Evolutionary conservation across 92 coral and sea anemone genomes (phyloP).

Genomic region (Porites divaricata): DNA sequence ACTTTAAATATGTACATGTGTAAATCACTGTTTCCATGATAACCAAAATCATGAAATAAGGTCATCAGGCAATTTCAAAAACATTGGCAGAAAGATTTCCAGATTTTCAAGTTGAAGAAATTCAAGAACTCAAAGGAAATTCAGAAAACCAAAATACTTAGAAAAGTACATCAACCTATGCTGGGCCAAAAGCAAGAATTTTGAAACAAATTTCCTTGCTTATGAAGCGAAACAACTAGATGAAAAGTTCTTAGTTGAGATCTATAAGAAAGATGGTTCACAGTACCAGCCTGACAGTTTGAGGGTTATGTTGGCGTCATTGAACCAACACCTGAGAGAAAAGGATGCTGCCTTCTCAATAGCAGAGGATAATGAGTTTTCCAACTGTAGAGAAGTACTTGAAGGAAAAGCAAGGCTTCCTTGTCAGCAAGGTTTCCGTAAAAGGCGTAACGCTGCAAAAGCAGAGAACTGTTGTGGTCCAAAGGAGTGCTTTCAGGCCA

Average conservation of each 20-base stretch:
- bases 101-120: no score
- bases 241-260: conserved; percentile 35
- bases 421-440: conserved; percentile 18
- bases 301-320: conserved; percentile 3
- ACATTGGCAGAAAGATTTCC: no score
- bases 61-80: no score
- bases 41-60: no score
- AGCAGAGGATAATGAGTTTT: conserved; percentile 17
- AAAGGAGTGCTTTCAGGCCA: neutral
- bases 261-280: conserved; percentile 4
- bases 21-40: no score
- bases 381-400: neutral
- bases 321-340: conserved; percentile 25
- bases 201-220: neutral
- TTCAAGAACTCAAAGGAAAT: no score
- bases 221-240: conserved; percentile 38
- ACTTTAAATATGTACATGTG: no score
- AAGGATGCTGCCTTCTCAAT: neutral
- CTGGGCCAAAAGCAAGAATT: conserved; percentile 27
- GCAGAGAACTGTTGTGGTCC: conserved; percentile 26
- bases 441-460: conserved; percentile 8
- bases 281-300: conserved; percentile 32
- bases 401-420: neutral
- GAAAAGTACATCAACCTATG: neutral
- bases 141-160: no score